phyloP scores from a whole-genome alignment of 2,888 invertebrate genomes.

The Eutolmus rufibarbis region DNA sequence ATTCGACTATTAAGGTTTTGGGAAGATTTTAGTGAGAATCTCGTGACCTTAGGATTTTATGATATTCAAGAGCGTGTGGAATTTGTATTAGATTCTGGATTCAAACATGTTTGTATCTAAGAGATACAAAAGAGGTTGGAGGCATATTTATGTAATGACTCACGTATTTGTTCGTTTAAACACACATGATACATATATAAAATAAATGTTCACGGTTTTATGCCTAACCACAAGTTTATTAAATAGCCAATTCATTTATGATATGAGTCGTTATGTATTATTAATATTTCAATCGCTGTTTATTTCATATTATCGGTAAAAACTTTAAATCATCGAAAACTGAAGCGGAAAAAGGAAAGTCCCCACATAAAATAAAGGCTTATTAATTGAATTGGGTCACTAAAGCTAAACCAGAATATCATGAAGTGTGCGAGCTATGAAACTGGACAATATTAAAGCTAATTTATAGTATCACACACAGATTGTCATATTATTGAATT shows the following conservation, averaged over 20 bases:
- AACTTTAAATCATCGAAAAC: not conserved
- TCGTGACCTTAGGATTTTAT: not conserved
- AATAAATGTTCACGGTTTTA: too few species aligned
- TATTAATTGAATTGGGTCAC: not conserved
- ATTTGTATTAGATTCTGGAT: not conserved
- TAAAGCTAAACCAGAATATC: not conserved
- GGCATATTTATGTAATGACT: not conserved
- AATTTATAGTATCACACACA: not conserved
- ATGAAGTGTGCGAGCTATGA: not conserved
- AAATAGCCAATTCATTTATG: not conserved
- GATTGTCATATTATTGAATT: not conserved
- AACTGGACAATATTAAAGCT: not conserved
- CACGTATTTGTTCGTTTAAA: not conserved
- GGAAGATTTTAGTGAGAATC: slow-evolving; percentile 5
- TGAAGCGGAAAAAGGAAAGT: not conserved
- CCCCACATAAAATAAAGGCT: not conserved
- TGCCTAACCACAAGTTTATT: not conserved
- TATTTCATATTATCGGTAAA: not conserved
- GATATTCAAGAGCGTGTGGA: not conserved
- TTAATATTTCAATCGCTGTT: not conserved
- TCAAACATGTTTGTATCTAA: not conserved
- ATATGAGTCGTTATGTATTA: not conserved
- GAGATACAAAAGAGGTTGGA: not conserved
- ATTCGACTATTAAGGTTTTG: slow-evolving; percentile 18
- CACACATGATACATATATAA: too few species aligned